Conservation (phyloP, 2,113 vertebrate species). For the Cephalopterus ornatus region DNA sequence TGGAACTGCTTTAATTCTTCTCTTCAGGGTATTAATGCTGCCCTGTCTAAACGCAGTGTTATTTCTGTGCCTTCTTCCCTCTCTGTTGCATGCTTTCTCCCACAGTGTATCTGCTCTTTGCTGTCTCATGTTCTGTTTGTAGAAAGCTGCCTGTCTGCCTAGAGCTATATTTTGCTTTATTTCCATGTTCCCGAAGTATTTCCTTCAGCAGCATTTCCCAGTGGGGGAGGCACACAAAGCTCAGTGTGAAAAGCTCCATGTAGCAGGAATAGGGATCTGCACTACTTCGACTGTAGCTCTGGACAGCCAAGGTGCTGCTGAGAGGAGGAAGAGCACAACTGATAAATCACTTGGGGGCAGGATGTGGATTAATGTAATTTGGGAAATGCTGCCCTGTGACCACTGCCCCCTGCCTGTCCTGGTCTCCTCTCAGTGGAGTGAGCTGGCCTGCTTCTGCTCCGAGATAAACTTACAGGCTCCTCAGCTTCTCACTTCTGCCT, state of each 20-base stretch:
- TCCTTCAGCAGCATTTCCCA: conserved; percentile 8
- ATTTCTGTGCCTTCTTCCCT: neutral
- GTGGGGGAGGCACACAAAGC: neutral
- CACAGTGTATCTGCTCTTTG: neutral
- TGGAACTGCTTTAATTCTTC: neutral
- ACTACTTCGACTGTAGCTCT: neutral
- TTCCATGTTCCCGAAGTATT: neutral
- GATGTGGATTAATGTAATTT: neutral
- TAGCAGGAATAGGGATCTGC: neutral
- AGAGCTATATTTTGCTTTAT: neutral
- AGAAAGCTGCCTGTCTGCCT: neutral
- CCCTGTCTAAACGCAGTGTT: neutral
- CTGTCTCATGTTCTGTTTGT: neutral
- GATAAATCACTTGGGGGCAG: neutral
- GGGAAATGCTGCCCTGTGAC: neutral
- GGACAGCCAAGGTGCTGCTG: neutral
- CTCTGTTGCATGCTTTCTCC: neutral
- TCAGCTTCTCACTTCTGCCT: neutral
- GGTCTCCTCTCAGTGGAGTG: neutral
- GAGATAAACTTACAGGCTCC: neutral
- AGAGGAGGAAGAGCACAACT: neutral
- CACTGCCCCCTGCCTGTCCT: neutral
- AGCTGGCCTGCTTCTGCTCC: neutral
- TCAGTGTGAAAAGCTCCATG: neutral
- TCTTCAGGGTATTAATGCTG: neutral